Evolutionary conservation across 2,888 invertebrate genomes (phyloP).

Genomic region (Rotaria macrura): DNA sequence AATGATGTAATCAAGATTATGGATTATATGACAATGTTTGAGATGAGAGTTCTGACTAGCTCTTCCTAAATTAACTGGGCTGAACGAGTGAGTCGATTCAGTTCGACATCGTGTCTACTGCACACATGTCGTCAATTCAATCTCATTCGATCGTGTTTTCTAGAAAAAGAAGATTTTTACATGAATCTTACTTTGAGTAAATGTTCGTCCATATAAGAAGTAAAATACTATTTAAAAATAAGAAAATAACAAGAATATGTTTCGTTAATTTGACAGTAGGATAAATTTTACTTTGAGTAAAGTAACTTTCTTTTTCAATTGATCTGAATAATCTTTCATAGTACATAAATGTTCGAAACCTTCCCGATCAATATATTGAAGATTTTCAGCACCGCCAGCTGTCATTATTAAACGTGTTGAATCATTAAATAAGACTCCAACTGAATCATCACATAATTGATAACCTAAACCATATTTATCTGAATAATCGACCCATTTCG

Average conservation of each 20-base stretch:
- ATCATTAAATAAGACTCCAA: slow-evolving; percentile 97
- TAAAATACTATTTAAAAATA: slow-evolving; percentile 61
- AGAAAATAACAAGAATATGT: neutral
- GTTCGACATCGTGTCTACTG: neutral
- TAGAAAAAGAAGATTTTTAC: no score
- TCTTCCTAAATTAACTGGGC: no score
- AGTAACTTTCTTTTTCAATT: slow-evolving; percentile 85
- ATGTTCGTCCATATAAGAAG: slow-evolving; percentile 94
- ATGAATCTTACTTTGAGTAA: slow-evolving; percentile 48
- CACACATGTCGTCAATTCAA: no score
- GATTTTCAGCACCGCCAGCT: slow-evolving; percentile 68
- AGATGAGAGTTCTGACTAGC: no score
- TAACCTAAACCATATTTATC: slow-evolving; percentile 99
- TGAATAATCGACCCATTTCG: slow-evolving; percentile 99
- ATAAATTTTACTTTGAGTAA: slow-evolving; percentile 58
- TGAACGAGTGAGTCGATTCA: no score
- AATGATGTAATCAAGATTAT: no score
- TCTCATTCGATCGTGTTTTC: no score
- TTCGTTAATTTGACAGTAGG: no score
- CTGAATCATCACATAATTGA: slow-evolving; percentile 91
- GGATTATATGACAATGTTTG: no score
- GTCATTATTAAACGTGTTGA: slow-evolving; percentile 83
- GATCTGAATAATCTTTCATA: slow-evolving; percentile 65
- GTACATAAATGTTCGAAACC: slow-evolving; percentile 82
- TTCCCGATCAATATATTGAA: slow-evolving; percentile 87